Conservation (phyloP, 2,888 invertebrate genomes). For the Herminia tarsipennalis region DNA sequence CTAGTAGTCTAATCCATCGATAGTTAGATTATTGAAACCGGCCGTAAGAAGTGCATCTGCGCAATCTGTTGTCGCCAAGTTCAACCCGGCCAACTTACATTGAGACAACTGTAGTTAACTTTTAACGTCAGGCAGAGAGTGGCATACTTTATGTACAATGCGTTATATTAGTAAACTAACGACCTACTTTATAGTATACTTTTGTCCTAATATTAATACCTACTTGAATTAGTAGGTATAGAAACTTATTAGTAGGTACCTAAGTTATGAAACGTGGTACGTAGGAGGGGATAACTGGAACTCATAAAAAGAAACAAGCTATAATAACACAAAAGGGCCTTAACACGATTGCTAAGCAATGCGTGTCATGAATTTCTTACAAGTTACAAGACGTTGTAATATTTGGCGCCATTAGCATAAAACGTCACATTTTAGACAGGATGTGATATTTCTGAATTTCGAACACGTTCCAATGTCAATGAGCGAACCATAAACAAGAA, state of each 20-base stretch:
- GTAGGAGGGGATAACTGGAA: background rate
- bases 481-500: slow-evolving; percentile 36
- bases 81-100: no score
- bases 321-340: slow-evolving; percentile 34
- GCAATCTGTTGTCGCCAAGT: no score
- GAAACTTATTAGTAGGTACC: background rate
- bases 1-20: no score
- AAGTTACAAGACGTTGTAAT: slow-evolving; percentile 30
- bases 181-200: no score
- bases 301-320: slow-evolving; percentile 3
- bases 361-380: slow-evolving; percentile 33
- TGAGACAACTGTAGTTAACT: no score
- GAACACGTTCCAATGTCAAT: slow-evolving; percentile 46
- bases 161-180: no score
- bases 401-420: slow-evolving; percentile 39
- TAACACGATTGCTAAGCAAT: slow-evolving; percentile 37
- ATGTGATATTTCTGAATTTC: slow-evolving; percentile 36
- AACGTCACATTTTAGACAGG: slow-evolving; percentile 29
- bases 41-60: no score
- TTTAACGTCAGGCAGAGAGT: no score
- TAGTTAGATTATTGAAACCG: no score
- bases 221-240: no score
- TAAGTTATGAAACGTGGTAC: background rate
- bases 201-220: no score
- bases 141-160: no score